Evolutionary conservation across 2,113 vertebrate species (phyloP).

Genomic region (Orycteropus afer): DNA sequence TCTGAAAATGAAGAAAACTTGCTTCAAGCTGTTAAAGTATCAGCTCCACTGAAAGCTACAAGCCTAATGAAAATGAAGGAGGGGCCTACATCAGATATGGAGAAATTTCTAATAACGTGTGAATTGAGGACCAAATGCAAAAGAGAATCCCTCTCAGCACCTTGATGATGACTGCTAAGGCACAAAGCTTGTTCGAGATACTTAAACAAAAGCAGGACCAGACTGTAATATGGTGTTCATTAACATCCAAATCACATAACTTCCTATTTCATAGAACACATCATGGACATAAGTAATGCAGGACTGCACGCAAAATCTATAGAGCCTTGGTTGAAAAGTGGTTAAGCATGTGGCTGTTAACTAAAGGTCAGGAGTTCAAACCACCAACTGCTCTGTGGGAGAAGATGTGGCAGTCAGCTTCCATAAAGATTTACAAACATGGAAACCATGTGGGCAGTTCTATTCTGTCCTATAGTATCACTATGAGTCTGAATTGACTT

Average conservation of each 20-base stretch:
- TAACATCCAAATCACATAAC: neutral
- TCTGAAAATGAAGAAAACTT: no score
- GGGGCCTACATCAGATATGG: no score
- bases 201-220: neutral
- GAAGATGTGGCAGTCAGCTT: neutral
- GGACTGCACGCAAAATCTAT: neutral
- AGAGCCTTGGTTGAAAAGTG: neutral
- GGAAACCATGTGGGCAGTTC: neutral
- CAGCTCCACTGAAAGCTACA: no score
- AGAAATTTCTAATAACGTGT: no score
- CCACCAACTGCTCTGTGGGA: neutral
- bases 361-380: neutral
- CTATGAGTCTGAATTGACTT: neutral
- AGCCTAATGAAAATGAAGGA: no score
- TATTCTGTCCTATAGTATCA: neutral
- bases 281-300: neutral
- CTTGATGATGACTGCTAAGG: no score
- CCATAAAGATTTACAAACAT: neutral
- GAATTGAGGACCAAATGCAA: no score
- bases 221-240: neutral
- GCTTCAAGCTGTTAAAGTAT: no score
- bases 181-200: neutral
- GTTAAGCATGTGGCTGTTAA: neutral
- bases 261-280: neutral
- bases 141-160: no score